Conservation (phyloP, 2,888 invertebrate genomes). For the Nemurella pictetii region DNA sequence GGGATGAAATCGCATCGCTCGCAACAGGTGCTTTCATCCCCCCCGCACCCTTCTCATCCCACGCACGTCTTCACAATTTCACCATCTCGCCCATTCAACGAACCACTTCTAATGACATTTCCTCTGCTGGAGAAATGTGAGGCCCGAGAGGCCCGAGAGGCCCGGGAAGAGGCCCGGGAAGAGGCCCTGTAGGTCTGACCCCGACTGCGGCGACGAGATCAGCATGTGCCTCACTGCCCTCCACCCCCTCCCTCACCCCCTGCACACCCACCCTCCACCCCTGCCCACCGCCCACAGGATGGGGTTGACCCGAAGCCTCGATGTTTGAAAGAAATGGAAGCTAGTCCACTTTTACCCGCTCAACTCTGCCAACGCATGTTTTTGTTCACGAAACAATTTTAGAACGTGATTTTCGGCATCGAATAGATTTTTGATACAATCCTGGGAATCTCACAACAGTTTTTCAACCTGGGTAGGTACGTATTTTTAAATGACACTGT, state of each 20-base stretch:
- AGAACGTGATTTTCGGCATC: not conserved
- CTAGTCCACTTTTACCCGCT: not conserved
- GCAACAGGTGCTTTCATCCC: constrained; percentile 37
- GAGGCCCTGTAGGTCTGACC: not conserved
- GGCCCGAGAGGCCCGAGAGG: too few relatives aligned
- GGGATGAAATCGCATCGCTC: constrained; percentile 11
- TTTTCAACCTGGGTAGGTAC: too few relatives aligned
- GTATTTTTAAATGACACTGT: too few relatives aligned
- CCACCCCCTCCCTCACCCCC: not conserved
- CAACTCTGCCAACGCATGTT: not conserved
- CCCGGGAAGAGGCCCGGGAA: too few relatives aligned
- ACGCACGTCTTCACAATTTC: not conserved
- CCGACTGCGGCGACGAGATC: not conserved
- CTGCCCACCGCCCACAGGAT: not conserved
- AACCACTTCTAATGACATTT: constrained; percentile 37
- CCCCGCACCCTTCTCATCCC: not conserved
- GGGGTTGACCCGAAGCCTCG: too few relatives aligned
- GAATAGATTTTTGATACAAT: too few relatives aligned
- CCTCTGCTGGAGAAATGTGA: constrained; percentile 28
- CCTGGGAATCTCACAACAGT: too few relatives aligned
- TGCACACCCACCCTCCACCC: not conserved
- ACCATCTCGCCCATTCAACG: constrained; percentile 28
- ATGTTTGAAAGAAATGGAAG: not conserved
- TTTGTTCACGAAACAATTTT: not conserved
- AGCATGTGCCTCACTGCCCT: not conserved